Evolutionary conservation across 2,888 invertebrate genomes (phyloP).

Genomic region (Hoplodrina ambigua): DNA sequence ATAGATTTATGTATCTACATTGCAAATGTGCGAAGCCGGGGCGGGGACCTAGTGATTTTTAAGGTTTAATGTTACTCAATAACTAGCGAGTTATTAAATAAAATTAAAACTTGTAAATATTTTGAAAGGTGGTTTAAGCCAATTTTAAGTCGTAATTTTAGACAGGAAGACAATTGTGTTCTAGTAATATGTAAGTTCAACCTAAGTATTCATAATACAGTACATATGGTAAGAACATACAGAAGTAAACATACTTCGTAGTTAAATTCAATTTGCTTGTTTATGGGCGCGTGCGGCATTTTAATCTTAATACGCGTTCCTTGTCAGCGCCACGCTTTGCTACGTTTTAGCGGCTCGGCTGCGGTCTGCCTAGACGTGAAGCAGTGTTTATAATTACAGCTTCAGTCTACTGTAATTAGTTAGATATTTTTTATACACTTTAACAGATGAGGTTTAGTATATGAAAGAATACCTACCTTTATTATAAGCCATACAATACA

Average conservation of each 20-base stretch:
- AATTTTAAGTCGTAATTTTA: no score
- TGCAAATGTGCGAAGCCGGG: no score
- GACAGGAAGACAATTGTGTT: no score
- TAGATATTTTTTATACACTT: conserved; percentile 22
- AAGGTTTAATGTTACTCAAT: no score
- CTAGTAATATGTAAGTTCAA: no score
- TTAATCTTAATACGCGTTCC: conserved; percentile 54
- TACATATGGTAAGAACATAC: not conserved
- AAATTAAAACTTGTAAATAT: not conserved
- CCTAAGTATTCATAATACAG: not conserved
- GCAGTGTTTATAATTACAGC: conserved; percentile 42
- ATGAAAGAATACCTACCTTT: no score
- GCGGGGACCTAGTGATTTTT: no score
- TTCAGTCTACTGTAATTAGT: conserved; percentile 27
- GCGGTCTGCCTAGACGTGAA: conserved; percentile 26
- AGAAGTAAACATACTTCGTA: conserved; percentile 29
- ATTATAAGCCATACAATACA: no score
- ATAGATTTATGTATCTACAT: no score
- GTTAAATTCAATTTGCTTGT: conserved; percentile 56
- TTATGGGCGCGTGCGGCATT: conserved; percentile 43
- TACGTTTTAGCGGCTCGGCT: conserved; percentile 38
- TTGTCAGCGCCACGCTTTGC: conserved; percentile 44
- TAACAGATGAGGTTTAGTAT: no score
- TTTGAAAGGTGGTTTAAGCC: no score
- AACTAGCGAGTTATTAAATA: not conserved